Conservation (phyloP, 1,140 invertebrate species). For the Leptonema lineaticorne region DNA sequence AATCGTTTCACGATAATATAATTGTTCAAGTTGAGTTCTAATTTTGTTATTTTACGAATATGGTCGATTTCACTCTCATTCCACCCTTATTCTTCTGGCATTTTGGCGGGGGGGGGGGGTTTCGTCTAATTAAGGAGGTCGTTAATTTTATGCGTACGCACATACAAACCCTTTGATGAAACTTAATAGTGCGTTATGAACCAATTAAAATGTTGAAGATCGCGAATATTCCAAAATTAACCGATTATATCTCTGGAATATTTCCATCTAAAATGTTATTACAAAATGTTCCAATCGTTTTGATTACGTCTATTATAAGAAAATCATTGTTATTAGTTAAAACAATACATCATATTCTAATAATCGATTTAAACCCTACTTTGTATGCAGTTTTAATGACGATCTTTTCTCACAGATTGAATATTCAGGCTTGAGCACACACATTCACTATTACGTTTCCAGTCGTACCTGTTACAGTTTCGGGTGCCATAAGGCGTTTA, state of each 20-base stretch:
- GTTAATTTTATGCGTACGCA: conserved; percentile 34
- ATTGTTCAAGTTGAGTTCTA: background rate
- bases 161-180: too few relatives aligned
- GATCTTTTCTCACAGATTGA: background rate
- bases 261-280: background rate
- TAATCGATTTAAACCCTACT: background rate
- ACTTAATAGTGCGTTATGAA: conserved; percentile 10
- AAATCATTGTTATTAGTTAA: too few relatives aligned
- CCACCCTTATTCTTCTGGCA: background rate
- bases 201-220: background rate
- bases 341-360: too few relatives aligned
- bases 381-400: background rate
- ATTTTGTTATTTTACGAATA: background rate
- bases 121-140: conserved; percentile 36
- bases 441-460: too few relatives aligned
- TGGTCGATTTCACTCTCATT: too few relatives aligned
- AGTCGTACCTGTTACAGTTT: conserved; percentile 23
- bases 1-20: background rate
- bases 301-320: too few relatives aligned
- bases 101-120: background rate
- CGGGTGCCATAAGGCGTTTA: conserved; percentile 46
- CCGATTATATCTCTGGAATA: background rate
- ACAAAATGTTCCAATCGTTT: too few relatives aligned
- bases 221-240: background rate
- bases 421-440: background rate